These are phyloP conservation scores for Acleris holmiana DNA, from an alignment of 2,888 invertebrate genomes.

Conservation along the genomic window DNA sequence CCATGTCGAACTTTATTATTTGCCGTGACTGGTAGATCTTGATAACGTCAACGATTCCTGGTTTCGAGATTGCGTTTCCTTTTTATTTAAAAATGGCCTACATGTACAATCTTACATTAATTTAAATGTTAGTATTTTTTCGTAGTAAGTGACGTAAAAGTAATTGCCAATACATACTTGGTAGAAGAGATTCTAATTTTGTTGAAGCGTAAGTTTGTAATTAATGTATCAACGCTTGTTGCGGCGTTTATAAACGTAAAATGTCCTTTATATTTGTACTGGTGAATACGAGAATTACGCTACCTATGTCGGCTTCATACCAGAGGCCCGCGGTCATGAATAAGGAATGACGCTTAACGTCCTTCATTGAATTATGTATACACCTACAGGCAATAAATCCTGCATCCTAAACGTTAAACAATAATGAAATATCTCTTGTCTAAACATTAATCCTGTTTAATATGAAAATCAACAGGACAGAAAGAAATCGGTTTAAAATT, in stretches of 20 bases:
- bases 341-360: slow-evolving; percentile 52
- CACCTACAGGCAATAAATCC: slow-evolving; percentile 50
- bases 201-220: not conserved
- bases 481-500: slow-evolving; percentile 11
- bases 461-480: slow-evolving; percentile 30
- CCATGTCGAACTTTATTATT: no score
- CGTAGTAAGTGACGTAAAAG: no score
- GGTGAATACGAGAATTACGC: slow-evolving; percentile 16
- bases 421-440: slow-evolving; percentile 37
- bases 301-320: slow-evolving; percentile 37
- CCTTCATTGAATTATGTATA: slow-evolving; percentile 62
- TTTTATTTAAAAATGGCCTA: no score
- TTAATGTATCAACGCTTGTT: not conserved
- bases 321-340: slow-evolving; percentile 47
- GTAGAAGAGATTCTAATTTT: no score
- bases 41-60: no score
- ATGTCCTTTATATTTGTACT: slow-evolving; percentile 3
- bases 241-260: slow-evolving; percentile 3
- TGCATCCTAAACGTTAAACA: slow-evolving; percentile 38
- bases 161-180: no score
- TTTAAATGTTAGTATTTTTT: no score
- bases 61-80: no score
- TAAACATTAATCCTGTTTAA: slow-evolving; percentile 22
- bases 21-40: no score
- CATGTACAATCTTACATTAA: no score